phyloP scores from a whole-genome alignment of 2,888 invertebrate genomes.

The Mythimna ferrago region DNA sequence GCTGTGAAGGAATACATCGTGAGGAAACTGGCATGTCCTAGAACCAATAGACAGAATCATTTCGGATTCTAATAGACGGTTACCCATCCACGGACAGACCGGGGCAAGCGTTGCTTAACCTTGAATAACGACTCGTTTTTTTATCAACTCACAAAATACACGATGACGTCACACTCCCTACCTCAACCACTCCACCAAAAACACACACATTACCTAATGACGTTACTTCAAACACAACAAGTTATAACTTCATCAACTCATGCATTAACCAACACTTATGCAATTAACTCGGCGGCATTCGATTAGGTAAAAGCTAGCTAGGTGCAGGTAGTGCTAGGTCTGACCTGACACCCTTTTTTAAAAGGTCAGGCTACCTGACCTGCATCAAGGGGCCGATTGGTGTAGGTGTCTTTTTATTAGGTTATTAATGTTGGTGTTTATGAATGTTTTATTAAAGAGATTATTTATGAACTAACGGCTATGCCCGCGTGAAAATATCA shows the following conservation, averaged over 20 bases:
- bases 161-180: slow-evolving; percentile 4
- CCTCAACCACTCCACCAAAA: not conserved
- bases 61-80: too few relatives aligned
- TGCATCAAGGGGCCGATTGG: slow-evolving; percentile 10
- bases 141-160: not conserved
- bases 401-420: not conserved
- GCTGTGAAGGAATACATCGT: too few relatives aligned
- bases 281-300: slow-evolving; percentile 22
- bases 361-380: slow-evolving; percentile 35
- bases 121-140: too few relatives aligned
- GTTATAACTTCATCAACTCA: slow-evolving; percentile 14
- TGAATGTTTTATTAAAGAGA: not conserved
- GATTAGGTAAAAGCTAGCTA: slow-evolving; percentile 19
- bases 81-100: too few relatives aligned
- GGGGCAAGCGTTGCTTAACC: too few relatives aligned
- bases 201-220: slow-evolving; percentile 21
- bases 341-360: slow-evolving; percentile 29
- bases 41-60: too few relatives aligned
- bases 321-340: slow-evolving; percentile 2
- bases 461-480: too few relatives aligned
- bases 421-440: not conserved
- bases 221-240: slow-evolving; percentile 13
- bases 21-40: too few relatives aligned
- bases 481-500: too few relatives aligned
- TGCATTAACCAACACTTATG: slow-evolving; percentile 9